phyloP scores from a whole-genome alignment of 2,888 invertebrate genomes.

The Zygaena filipendulae region DNA sequence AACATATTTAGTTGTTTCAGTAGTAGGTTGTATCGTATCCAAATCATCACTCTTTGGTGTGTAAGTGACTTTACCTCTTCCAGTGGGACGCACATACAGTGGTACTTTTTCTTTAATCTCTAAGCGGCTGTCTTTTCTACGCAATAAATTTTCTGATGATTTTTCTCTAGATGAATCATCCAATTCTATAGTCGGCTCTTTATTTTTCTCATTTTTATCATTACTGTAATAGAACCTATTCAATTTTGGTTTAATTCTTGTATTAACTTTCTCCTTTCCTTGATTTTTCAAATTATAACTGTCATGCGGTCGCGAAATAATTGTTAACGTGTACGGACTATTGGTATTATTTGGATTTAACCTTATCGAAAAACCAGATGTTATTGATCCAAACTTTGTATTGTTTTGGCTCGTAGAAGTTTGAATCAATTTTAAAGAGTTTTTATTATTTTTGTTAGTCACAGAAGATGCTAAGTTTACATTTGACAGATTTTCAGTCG shows the following conservation, averaged over 20 bases:
- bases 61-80: constrained; percentile 19
- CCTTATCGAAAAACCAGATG: constrained; percentile 60
- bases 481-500: constrained; percentile 38
- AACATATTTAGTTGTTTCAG: constrained; percentile 36
- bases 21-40: constrained; percentile 20
- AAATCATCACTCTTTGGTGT: constrained; percentile 21
- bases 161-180: constrained; percentile 18
- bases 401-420: constrained; percentile 28
- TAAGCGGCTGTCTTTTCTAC: constrained; percentile 28
- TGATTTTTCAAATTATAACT: too few species aligned
- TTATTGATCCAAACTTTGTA: constrained; percentile 49
- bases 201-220: constrained; percentile 27
- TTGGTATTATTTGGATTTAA: constrained; percentile 45
- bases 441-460: constrained; percentile 39
- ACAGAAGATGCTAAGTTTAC: constrained; percentile 30
- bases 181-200: constrained; percentile 21
- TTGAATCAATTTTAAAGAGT: constrained; percentile 31
- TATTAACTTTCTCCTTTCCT: constrained; percentile 8
- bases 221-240: constrained; percentile 31
- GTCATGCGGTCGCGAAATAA: constrained; percentile 45
- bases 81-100: constrained; percentile 14
- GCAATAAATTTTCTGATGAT: constrained; percentile 24
- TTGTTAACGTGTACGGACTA: constrained; percentile 54
- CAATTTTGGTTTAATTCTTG: constrained; percentile 18
- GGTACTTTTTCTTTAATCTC: constrained; percentile 25